Conservation (phyloP, 2,113 vertebrate genomes). For the Hirundichthys speculiger region DNA sequence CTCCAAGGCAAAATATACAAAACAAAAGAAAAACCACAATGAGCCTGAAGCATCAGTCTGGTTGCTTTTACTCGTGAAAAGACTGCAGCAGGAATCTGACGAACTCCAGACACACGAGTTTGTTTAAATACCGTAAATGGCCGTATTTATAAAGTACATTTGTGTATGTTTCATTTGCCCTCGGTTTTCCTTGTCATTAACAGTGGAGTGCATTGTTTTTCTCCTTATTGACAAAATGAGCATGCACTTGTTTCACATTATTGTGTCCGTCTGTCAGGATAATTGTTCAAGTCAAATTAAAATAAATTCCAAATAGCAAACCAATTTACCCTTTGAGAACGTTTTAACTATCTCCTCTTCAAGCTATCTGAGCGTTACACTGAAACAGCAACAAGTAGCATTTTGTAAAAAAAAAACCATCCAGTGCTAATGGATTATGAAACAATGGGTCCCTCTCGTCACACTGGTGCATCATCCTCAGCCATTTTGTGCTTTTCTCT, state of each 20-base stretch:
- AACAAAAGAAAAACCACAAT: slow-evolving; percentile 27
- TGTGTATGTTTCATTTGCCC: background rate
- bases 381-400: slow-evolving; percentile 10
- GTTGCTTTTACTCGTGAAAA: slow-evolving; percentile 37
- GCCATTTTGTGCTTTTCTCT: background rate
- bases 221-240: background rate
- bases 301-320: slow-evolving; percentile 1
- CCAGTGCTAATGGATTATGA: slow-evolving; percentile 20
- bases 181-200: background rate
- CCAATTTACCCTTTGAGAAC: background rate
- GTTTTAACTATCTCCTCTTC: background rate
- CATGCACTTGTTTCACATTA: too few relatives aligned
- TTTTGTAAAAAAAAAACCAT: slow-evolving; percentile 9
- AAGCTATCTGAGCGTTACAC: background rate
- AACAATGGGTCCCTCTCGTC: background rate
- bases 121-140: slow-evolving; percentile 6
- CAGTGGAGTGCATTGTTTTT: too few relatives aligned
- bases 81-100: slow-evolving; percentile 8
- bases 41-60: slow-evolving; percentile 17
- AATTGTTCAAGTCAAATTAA: slow-evolving; percentile 19
- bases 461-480: background rate
- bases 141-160: slow-evolving; percentile 2
- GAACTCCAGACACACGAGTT: slow-evolving; percentile 1
- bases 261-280: background rate
- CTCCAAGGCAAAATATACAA: slow-evolving; percentile 24